Evolutionary conservation across 2,113 vertebrate species (phyloP).

Genomic region (Motacilla alba): DNA sequence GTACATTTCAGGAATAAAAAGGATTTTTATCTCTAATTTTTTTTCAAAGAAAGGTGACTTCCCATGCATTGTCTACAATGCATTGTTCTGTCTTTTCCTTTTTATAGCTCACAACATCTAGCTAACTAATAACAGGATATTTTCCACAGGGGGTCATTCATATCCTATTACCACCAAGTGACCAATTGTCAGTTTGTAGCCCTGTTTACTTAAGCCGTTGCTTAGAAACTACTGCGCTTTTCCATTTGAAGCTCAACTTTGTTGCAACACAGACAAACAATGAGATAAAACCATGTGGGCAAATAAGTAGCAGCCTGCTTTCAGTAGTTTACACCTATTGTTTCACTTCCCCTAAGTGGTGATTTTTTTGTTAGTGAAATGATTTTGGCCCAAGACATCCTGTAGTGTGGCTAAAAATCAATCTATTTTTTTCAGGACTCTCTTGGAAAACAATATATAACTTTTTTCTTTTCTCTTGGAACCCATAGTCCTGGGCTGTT

Average conservation of each 20-base stretch:
- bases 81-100: not conserved
- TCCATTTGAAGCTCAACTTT: not conserved
- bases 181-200: not conserved
- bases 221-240: not conserved
- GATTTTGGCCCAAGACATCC: not conserved
- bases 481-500: not conserved
- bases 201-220: not conserved
- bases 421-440: not conserved
- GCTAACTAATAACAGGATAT: not conserved
- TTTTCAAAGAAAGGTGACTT: not conserved
- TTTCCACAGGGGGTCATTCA: not conserved
- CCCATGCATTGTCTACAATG: not conserved
- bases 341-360: not conserved
- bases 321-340: not conserved
- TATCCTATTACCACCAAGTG: not conserved
- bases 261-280: not conserved
- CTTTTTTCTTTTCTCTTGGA: not conserved
- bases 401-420: not conserved
- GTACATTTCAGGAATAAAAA: not conserved
- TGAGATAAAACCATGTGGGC: not conserved
- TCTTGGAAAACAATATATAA: not conserved
- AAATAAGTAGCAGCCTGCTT: not conserved
- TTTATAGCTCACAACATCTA: not conserved
- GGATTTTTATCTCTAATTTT: not conserved
- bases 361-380: not conserved